phyloP scores from a whole-genome alignment of 37 sponge, comb jelly and placozoan species.

The Cladorhizidae sp. region DNA sequence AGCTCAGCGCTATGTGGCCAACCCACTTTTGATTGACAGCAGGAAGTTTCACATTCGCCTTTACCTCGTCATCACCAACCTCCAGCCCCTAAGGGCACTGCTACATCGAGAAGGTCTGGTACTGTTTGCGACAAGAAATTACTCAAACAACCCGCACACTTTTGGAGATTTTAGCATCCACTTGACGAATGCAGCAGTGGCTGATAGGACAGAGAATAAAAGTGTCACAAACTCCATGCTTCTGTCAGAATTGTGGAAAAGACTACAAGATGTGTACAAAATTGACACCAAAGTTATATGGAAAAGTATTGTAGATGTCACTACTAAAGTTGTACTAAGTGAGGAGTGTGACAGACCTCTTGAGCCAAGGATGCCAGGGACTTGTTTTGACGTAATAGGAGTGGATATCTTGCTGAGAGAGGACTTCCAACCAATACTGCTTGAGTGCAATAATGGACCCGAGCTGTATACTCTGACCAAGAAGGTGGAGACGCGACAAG shows the following conservation, averaged over 20 bases:
- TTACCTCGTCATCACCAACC: constrained; percentile 80
- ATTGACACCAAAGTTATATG: constrained; percentile 40
- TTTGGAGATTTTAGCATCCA: constrained; percentile 55
- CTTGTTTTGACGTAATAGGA: constrained; percentile 89
- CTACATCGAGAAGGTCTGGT: constrained; percentile 90
- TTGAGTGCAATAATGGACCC: constrained; percentile 90
- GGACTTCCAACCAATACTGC: constrained; percentile 48
- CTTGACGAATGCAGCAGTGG: constrained; percentile 90
- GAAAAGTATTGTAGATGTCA: constrained; percentile 54
- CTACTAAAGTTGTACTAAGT: constrained; percentile 77
- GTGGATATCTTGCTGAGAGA: constrained; percentile 79
- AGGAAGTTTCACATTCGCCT: constrained; percentile 87
- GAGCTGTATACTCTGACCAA: constrained; percentile 74
- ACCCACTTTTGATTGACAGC: constrained; percentile 69
- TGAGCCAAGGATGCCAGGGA: constrained; percentile 59
- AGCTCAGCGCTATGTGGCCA: constrained; percentile 74
- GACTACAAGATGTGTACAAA: constrained; percentile 31
- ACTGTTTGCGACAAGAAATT: constrained; percentile 78
- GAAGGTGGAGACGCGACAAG: constrained; percentile 57
- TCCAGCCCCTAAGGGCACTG: constrained; percentile 70
- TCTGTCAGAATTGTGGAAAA: constrained; percentile 66
- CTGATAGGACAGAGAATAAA: constrained; percentile 70
- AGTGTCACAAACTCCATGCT: constrained; percentile 71
- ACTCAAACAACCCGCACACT: constrained; percentile 34
- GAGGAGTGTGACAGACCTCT: constrained; percentile 66